Base-by-base conservation (phyloP, 2,888 invertebrate species). In the Thereva unica region DNA sequence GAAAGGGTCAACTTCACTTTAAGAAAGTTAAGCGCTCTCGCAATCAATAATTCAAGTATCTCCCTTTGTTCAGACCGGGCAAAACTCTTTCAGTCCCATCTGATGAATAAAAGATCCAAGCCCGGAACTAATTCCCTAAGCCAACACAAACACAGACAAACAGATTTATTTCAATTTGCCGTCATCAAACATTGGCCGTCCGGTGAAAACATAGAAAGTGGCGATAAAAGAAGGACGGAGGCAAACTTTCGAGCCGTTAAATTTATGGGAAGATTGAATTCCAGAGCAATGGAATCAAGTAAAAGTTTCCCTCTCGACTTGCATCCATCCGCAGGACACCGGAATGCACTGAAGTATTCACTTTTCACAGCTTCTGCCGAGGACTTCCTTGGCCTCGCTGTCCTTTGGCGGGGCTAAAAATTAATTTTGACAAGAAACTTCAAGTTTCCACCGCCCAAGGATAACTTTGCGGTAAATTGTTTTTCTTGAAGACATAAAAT, bases 161-260 rank as follows among this genome's bases (percentile, higher is more conserved):
- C 61, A 61, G 61, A 61, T 61, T 61, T 61, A 61, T 61, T 61
- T 61, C 61, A 61, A 61, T 61, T 61, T 61, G 61, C 61, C 61
- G 38, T 61, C 61, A 61, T 61, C 61, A 61, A 61, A 61, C 61
- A 50, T 61, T 61, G 61, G 41, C 23, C 12, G 4, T 10, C 50
- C 61, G 50, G 47, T 10, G 50, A 23, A 61, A 61, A 38, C 56
- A 45, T 35, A 49, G 40, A 23, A 8, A 50, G 41, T 38, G 61
- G 61, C 50, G 50, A 61, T 37, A 49, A 23, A 49, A 42, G 47
- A 57, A 44, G 10, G 8, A 34, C 23, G 45, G 41, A 40, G 64
- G 53, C 42, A 44, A 64, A 64, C 44, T 64, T 64, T 64, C 23
- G 10, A 50, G 53, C 64, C 64, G 52, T 53, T 64, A 64, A 64